These are phyloP conservation scores for Tragelaphus buxtoni DNA, from an alignment of 2,113 vertebrate species.

Conservation along the genomic window DNA sequence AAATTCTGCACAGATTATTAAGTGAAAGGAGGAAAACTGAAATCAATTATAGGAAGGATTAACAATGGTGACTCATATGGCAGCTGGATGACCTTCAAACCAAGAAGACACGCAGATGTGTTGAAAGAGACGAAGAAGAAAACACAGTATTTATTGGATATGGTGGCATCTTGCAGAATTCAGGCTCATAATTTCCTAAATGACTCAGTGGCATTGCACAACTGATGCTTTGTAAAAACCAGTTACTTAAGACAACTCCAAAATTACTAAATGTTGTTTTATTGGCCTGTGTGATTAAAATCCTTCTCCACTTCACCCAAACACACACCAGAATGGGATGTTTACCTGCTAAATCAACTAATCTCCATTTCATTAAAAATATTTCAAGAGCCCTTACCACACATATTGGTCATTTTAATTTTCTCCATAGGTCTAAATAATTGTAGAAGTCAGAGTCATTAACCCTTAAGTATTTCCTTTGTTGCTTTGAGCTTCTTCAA, in stretches of 20 bases:
- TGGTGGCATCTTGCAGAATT: constrained; percentile 69
- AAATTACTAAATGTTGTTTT: neutral
- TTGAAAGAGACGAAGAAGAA: constrained; percentile 68
- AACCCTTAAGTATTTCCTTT: constrained; percentile 47
- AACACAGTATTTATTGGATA: constrained; percentile 72
- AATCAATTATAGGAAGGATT: constrained; percentile 66
- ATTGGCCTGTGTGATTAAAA: neutral
- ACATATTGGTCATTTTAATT: constrained; percentile 1
- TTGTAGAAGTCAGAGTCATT: neutral
- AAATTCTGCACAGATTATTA: constrained; percentile 12
- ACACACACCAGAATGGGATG: neutral
- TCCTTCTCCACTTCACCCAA: neutral
- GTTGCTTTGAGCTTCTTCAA: constrained; percentile 55
- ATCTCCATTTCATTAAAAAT: constrained; percentile 17
- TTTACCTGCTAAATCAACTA: neutral
- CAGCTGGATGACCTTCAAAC: constrained; percentile 41
- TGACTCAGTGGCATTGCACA: constrained; percentile 74
- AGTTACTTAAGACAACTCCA: neutral
- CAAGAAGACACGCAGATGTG: constrained; percentile 21
- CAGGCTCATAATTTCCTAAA: constrained; percentile 70
- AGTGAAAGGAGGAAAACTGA: constrained; percentile 14
- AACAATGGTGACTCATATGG: constrained; percentile 35
- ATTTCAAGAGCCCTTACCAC: neutral
- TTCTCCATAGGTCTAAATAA: constrained; percentile 9
- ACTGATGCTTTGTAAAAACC: constrained; percentile 51